Evolutionary conservation across 2,888 invertebrate genomes (phyloP), one percentile per base, ranked within the genome.

Genomic region (Pseudococcus jackbeardsleyi): DNA sequence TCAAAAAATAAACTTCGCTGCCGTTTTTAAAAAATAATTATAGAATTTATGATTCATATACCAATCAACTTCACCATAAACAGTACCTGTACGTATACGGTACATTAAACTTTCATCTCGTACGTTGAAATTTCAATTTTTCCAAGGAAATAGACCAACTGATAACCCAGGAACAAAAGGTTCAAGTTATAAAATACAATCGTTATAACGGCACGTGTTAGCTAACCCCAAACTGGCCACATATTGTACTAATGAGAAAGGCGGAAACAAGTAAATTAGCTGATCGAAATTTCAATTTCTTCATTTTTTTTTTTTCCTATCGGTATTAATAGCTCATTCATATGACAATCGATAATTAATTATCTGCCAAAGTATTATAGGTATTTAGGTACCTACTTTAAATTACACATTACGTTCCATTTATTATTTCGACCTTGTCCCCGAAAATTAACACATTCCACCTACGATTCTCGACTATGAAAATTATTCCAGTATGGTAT

Each of bases 381-480:
- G n/a, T n/a, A n/a, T n/a, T n/a, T n/a, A n/a, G n/a, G n/a, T n/a
- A n/a, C n/a, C n/a, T 39, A 39, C 39, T 33, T 72, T 6, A 72
- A 72, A n/a, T n/a, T n/a, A n/a, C n/a, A n/a, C n/a, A 33, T 72
- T 33, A 72, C 22, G 64, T 64, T 64, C 72, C 12, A 33, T 72
- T 72, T 72, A 72, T 72, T 72, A 72, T 33, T 33, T 72, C 15
- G 72, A 72, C 72, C 72, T 72, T 72, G 72, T 72, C 72, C 33
- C 72, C 72, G 72, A 72, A 68, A 72, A 72, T 33, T 33, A 26
- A 72, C 33, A 72, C n/a, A n/a, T n/a, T 72, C 72, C 72, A 33
- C 72, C 72, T 33, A 72, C 72, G 33, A 72, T 72, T 72, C 72
- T 54, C 54, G 17, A 54, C 54, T 54, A 17, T 3, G n/a, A 7